phyloP scores from a whole-genome alignment of 1,140 invertebrate species.

The Hycleus phaleratus region DNA sequence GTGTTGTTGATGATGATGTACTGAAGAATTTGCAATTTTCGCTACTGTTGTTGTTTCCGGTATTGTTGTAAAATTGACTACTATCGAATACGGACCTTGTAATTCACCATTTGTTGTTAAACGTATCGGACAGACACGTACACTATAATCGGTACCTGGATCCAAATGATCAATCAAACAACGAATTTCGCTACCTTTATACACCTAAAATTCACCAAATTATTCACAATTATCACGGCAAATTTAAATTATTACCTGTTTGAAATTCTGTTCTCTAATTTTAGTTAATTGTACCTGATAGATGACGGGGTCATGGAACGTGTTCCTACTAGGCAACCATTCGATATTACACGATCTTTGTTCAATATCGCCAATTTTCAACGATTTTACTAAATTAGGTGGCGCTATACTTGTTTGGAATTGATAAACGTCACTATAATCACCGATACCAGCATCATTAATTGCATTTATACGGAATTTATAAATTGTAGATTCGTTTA shows the following conservation, averaged over 20 bases:
- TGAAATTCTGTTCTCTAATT: conserved; percentile 53
- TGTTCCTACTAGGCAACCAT: conserved; percentile 46
- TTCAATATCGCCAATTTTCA: conserved; percentile 47
- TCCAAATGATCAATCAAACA: conserved; percentile 58
- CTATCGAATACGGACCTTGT: conserved; percentile 56
- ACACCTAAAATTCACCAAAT: conserved; percentile 48
- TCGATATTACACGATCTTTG: conserved; percentile 45
- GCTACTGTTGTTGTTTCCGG: conserved; percentile 32
- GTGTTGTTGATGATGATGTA: conserved; percentile 1
- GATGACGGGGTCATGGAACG: conserved; percentile 51
- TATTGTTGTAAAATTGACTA: conserved; percentile 48
- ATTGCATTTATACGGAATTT: conserved; percentile 74
- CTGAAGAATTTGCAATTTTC: conserved; percentile 19
- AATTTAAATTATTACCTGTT: conserved; percentile 42
- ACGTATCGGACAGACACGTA: conserved; percentile 66
- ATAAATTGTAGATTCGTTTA: conserved; percentile 70
- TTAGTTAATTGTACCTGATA: conserved; percentile 60
- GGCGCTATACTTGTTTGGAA: conserved; percentile 69
- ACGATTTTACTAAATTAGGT: conserved; percentile 65
- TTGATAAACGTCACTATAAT: conserved; percentile 59
- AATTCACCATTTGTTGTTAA: conserved; percentile 49
- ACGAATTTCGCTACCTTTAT: conserved; percentile 58
- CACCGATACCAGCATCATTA: conserved; percentile 75
- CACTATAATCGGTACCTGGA: conserved; percentile 60
- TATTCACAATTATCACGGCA: neutral